Evolutionary conservation across 64 coral and sea anemone species (phyloP).

Genomic region (Pachyseris speciosa): DNA sequence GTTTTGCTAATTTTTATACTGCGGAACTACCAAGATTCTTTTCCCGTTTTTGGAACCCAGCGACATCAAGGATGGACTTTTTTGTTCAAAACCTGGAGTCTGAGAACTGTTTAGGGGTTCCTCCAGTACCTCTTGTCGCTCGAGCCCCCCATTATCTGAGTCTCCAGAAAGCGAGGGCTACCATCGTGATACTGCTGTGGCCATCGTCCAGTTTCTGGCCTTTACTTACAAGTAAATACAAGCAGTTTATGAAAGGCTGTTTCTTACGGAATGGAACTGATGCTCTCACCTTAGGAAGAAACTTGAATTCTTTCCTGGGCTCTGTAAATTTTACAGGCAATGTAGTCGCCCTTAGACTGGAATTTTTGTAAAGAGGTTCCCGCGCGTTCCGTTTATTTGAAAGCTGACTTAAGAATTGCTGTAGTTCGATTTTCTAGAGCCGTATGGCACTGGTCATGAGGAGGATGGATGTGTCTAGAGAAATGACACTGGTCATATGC

Average conservation of each 20-base stretch:
- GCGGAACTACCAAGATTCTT: background rate
- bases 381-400: no score
- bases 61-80: background rate
- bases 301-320: background rate
- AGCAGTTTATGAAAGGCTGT: background rate
- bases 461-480: no score
- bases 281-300: background rate
- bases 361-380: background rate
- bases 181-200: background rate
- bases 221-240: background rate
- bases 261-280: background rate
- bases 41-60: background rate
- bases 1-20: background rate
- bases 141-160: background rate
- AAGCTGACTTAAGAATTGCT: no score
- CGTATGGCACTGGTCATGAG: no score
- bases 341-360: background rate
- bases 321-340: background rate
- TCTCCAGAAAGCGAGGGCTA: background rate
- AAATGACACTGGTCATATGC: no score
- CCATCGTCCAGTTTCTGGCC: constrained; percentile 13
- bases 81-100: background rate
- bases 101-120: constrained; percentile 22
- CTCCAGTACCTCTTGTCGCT: background rate
- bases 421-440: no score